phyloP scores from a whole-genome alignment of 2,888 invertebrate genomes.

The Steinernema scapterisci region DNA sequence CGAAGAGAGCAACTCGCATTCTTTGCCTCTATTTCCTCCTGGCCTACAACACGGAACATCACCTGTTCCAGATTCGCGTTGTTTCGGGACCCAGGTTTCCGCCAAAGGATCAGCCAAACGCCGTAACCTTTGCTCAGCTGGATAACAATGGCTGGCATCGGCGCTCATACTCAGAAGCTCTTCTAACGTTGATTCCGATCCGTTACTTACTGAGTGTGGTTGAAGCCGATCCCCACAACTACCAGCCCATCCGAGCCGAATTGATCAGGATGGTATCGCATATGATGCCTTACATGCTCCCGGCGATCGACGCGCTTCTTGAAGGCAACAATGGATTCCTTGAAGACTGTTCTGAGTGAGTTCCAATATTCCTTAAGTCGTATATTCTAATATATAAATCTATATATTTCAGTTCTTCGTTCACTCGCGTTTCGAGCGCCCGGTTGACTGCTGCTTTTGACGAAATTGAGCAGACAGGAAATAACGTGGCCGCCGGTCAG shows the following conservation, averaged over 20 bases:
- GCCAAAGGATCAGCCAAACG: not conserved
- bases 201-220: constrained; percentile 41
- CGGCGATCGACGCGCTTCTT: constrained; percentile 32
- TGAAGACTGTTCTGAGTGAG: not conserved
- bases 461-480: constrained; percentile 14
- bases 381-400: too few species aligned
- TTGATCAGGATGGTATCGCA: constrained; percentile 33
- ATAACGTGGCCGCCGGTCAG: not conserved
- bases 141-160: constrained; percentile 34
- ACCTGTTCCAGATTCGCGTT: constrained; percentile 30
- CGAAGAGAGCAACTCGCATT: constrained; percentile 37
- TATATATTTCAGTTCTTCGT: not conserved
- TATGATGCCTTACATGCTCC: constrained; percentile 43
- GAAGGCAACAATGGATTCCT: not conserved
- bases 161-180: constrained; percentile 38
- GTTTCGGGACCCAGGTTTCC: not conserved
- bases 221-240: constrained; percentile 39
- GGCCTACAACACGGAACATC: constrained; percentile 40
- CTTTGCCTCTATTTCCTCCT: constrained; percentile 43
- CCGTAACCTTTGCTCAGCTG: not conserved
- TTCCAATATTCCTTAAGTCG: not conserved
- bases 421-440: not conserved
- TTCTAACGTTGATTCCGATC: constrained; percentile 44
- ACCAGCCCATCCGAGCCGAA: constrained; percentile 39
- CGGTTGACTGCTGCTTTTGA: constrained; percentile 29